Base-by-base conservation (phyloP, 2,797 vertebrate species). In the Cyprinodon diabolis region DNA sequence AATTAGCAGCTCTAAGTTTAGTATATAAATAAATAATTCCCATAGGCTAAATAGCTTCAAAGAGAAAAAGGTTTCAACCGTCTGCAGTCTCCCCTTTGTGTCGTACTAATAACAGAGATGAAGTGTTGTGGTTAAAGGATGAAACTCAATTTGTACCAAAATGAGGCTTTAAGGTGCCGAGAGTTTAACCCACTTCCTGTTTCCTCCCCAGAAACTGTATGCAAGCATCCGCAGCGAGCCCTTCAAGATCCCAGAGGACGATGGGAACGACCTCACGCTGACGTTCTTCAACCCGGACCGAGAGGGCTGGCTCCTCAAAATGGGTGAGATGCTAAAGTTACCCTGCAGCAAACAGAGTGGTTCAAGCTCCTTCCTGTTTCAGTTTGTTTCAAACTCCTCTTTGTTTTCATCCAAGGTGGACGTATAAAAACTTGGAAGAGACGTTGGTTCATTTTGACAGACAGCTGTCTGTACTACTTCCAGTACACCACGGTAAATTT, bases 361-460 rank as follows among this genome's bases (percentile, higher is more conserved):
- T 4, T 40, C 37, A 14, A 45, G 3, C 12, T 0, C 4, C 9
- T 54, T n/a, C 51, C 15, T 54, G 8, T 4, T 52, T 23, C 8
- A 12, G 14, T 7, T 0, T 0, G 17, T 49, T 2, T 8, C 9
- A 55, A 12, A 23, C 0, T 4, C 6, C 17, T 12, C 55, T 7
- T 51, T 43, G 19, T 70, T 9, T 63, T 17, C 15, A 21, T 68
- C 74, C 8, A 84, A 99, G 98, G 98, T 30, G 98, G 98, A n/a
- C 95, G 96, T 1, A 95, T 99, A 76, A 99, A 98, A 90, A 99
- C 97, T 0, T 99, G 98, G 98, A 98, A 98, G 77, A 94, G 98
- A 30, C 95, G 97, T 60, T 99, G 98, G 98, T 99, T 99, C 86
- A 98, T 99, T 86, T 83, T 99, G 91, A 99, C 97, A 0, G 97